Evolutionary conservation across 35 echinoderm and acorn worm species (phyloP), one percentile per base, ranked within the genome.

Genomic region (Anneissia japonica): DNA sequence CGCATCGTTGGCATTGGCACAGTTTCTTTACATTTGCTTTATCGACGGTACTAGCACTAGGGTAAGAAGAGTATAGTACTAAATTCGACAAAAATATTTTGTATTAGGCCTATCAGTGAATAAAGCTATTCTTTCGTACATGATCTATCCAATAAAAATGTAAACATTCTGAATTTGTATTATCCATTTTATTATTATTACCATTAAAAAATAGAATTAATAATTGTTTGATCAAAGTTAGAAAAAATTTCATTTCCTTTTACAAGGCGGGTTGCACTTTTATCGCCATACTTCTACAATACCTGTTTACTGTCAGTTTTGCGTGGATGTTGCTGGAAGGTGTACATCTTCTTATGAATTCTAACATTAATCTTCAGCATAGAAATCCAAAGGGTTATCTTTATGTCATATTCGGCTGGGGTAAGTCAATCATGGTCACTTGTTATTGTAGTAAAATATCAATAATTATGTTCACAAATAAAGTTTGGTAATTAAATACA

Each of bases 241-340:
- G n/a, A 17, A 12, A 17, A 17, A 17, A 17, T 78, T 12, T 0
- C 0, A 35, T 34, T 72, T 79, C 23, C 41, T 32, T 35, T 35
- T 81, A 91, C 88, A 76, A 46, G 5, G 13, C 74, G 19, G n/a
- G n/a, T n/a, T 94, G 93, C 46, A 87, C 28, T 3, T 36, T 84
- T 1, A 82, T 94, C 14, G 89, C 88, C 0, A 35, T 90, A 28
- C 74, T 76, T 23, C 80, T 94, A 0, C 89, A 94, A 32, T 94
- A 87, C 73, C 51, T 94, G 13, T 94, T 90, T 81, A 81, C 88
- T 23, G 73, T 85, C 3, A 74, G 81, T 26, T 94, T 94, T 73
- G 33, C 64, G 11, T 94, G 93, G 93, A 94, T 94, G 93, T 46
- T 94, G 31, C 46, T 94, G 35, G 88, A 94, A 45, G 93, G 88